These are phyloP conservation scores for Cryptosula pallasiana DNA, from an alignment of 2,888 invertebrate species.

Conservation along the genomic window DNA sequence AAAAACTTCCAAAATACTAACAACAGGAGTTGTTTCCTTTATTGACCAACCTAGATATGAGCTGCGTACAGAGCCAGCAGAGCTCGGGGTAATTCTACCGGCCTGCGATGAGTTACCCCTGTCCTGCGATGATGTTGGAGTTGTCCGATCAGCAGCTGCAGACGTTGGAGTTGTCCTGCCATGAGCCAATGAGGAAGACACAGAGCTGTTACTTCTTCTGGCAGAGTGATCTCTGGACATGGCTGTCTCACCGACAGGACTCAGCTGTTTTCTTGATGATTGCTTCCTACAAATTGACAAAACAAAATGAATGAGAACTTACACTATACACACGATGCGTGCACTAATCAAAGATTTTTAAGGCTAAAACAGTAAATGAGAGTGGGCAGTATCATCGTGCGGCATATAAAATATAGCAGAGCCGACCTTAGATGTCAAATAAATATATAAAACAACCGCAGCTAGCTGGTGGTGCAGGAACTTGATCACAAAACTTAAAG, in stretches of 20 bases:
- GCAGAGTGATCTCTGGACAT: background rate
- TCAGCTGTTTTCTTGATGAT: constrained; percentile 1
- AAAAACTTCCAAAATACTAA: too few relatives aligned
- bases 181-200: background rate
- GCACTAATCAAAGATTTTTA: too few relatives aligned
- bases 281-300: too few relatives aligned
- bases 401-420: background rate
- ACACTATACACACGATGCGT: too few relatives aligned
- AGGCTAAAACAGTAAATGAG: too few relatives aligned
- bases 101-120: background rate
- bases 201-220: background rate
- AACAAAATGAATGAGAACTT: too few relatives aligned
- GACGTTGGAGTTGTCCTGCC: background rate
- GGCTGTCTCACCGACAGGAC: background rate
- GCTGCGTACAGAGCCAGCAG: background rate
- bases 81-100: background rate
- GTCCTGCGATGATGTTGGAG: background rate
- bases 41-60: background rate
- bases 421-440: background rate
- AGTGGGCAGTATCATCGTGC: too few relatives aligned
- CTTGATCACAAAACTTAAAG: too few relatives aligned
- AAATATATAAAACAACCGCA: too few relatives aligned
- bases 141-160: background rate
- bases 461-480: too few relatives aligned
- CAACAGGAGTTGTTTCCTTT: too few relatives aligned